Base-by-base conservation (phyloP, 2,113 vertebrate genomes). In the Prochilodus magdalenae region DNA sequence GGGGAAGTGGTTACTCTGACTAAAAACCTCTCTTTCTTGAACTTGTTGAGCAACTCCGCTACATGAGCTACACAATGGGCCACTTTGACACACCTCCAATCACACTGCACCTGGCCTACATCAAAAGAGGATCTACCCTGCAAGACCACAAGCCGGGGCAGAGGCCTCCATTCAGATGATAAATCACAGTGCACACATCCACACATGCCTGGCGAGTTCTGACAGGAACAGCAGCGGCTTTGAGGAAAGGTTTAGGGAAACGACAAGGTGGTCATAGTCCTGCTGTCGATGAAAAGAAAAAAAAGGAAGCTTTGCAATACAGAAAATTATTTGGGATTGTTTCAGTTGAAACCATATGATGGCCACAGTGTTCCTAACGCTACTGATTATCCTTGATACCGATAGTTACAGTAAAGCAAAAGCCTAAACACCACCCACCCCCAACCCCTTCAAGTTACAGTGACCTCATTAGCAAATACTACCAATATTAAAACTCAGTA, bases 1-100 rank as follows among this genome's bases (percentile, higher is more conserved):
- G 93, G 94, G 95, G 95, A 97, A 96, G 93, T 91, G 91, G 92
- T 94, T 93, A 94, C 88, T 87, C 84, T 89, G 89, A 91, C 72
- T 90, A 86, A 90, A 90, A 62, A 71, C 26, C 66, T 86, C 88
- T 89, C 73, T 86, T 69, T 89, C 63, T 78, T 75, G 80, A 49
- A 16, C 89, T 86, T 93, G 93, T 89, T 91, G 86, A 63, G 91
- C 90, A 81, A 80, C 85, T 82, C 8, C 76, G 86, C 84, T 73
- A 86, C 69, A 47, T 30, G 59, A 44, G 24, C 33, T 51, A 44
- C 0, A 51, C 8, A 10, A 36, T 3, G 6, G 20, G 51, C 55
- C 66, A 12, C 74, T 36, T n/a, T 36, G 16, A 3, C 1, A 27
- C 26, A 20, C 40, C 27, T 1, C 22, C n/a, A 44, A 14, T n/a